These are phyloP conservation scores for Bovichtus variegatus DNA, from an alignment of 2,797 vertebrate species.

Conservation along the genomic window DNA sequence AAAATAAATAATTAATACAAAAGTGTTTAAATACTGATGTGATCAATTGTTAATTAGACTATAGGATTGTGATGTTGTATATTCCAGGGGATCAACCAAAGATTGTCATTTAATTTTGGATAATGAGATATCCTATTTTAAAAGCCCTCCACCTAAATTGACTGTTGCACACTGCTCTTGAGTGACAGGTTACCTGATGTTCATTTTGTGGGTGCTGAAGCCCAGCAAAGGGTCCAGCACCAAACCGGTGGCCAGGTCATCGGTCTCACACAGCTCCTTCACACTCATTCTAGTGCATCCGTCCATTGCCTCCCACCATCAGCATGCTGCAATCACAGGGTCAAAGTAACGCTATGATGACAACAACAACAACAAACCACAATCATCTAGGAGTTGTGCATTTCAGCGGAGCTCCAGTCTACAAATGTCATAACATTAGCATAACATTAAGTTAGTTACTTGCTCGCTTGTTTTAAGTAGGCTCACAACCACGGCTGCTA, in stretches of 20 bases:
- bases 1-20: background rate
- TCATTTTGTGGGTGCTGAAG: conserved; percentile 97
- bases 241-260: conserved; percentile 93
- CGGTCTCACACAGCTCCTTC: conserved; percentile 93
- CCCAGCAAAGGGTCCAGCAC: conserved; percentile 92
- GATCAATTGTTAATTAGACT: background rate
- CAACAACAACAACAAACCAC: conserved; percentile 45
- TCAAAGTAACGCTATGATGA: conserved; percentile 35
- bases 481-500: background rate
- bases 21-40: background rate
- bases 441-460: background rate
- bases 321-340: conserved; percentile 83
- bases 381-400: conserved; percentile 13
- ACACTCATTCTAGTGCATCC: conserved; percentile 94
- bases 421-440: conserved; percentile 9
- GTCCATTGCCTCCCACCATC: conserved; percentile 91
- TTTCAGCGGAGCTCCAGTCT: background rate
- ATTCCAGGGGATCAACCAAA: no score
- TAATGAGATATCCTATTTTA: no score
- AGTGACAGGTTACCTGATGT: conserved; percentile 87
- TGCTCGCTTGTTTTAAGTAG: background rate
- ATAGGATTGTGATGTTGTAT: background rate
- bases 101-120: no score
- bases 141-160: no score
- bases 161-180: no score